These are phyloP conservation scores for Frieseomelitta varia DNA, from an alignment of 1,140 invertebrate species.

Conservation along the genomic window DNA sequence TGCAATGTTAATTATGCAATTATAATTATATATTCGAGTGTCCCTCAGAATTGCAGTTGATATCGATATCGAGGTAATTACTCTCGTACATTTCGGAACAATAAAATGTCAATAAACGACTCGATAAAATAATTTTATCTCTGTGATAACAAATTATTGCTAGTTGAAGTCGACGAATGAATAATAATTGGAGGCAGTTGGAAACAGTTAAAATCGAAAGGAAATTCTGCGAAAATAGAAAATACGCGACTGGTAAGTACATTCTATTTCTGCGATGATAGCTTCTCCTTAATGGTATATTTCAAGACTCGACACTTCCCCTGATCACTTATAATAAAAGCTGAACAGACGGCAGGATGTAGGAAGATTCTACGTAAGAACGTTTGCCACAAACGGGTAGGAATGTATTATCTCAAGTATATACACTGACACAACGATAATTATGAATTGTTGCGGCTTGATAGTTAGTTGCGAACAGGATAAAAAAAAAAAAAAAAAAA, in stretches of 20 bases:
- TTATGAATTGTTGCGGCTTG: neutral
- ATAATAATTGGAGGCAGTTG: neutral
- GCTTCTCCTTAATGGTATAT: slow-evolving; percentile 8
- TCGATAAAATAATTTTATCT: neutral
- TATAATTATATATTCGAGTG: neutral
- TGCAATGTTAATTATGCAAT: neutral
- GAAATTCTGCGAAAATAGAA: no score
- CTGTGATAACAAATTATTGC: neutral
- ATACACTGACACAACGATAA: no score
- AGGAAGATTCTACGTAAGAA: neutral
- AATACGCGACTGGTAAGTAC: no score
- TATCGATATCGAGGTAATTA: neutral
- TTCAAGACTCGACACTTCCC: neutral
- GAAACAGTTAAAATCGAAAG: no score
- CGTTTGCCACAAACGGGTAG: neutral
- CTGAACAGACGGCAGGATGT: slow-evolving; percentile 3
- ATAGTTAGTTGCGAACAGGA: no score
- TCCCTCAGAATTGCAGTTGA: neutral
- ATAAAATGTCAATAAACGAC: neutral
- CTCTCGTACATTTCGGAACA: no score
- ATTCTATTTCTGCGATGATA: neutral
- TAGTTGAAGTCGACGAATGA: neutral
- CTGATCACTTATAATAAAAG: slow-evolving; percentile 1
- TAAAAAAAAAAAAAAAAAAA: no score
- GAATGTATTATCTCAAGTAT: neutral